Conservation (phyloP, 1,140 invertebrate species). For the Vollenhovia emeryi region DNA sequence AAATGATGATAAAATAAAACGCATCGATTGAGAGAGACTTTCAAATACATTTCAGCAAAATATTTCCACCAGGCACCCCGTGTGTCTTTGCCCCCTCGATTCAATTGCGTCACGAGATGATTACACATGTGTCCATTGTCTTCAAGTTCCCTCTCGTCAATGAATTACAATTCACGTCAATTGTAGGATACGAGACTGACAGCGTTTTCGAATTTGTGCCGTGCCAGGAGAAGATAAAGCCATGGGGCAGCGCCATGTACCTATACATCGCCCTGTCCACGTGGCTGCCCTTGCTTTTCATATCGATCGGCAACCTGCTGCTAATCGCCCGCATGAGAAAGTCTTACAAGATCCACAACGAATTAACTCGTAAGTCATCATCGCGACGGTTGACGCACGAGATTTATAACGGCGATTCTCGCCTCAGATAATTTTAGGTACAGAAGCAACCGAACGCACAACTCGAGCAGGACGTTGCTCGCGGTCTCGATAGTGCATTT, state of each 20-base stretch:
- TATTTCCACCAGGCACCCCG: too few relatives aligned
- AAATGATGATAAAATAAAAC: too few relatives aligned
- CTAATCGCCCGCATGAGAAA: conserved; percentile 77
- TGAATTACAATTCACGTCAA: not conserved
- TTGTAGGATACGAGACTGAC: conserved; percentile 81
- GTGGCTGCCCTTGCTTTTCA: conserved; percentile 80
- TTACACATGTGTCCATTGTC: not conserved
- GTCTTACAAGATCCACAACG: conserved; percentile 70
- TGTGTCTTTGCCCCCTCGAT: not conserved
- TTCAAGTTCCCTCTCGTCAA: not conserved
- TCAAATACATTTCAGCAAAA: too few relatives aligned
- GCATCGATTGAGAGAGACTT: too few relatives aligned
- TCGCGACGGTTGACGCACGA: not conserved
- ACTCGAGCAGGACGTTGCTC: conserved; percentile 72
- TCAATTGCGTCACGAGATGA: not conserved
- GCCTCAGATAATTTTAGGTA: conserved; percentile 66
- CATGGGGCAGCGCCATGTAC: conserved; percentile 78
- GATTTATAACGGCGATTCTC: conserved; percentile 30
- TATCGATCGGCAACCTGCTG: conserved; percentile 79
- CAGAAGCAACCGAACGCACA: conserved; percentile 62
- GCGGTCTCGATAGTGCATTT: conserved; percentile 80
- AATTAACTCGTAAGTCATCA: conserved; percentile 74
- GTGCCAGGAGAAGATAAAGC: conserved; percentile 76
- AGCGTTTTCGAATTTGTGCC: conserved; percentile 80
- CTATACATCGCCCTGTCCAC: conserved; percentile 80